Evolutionary conservation across 1,140 invertebrate genomes (phyloP).

Genomic region (Cherax quadricarinatus): DNA sequence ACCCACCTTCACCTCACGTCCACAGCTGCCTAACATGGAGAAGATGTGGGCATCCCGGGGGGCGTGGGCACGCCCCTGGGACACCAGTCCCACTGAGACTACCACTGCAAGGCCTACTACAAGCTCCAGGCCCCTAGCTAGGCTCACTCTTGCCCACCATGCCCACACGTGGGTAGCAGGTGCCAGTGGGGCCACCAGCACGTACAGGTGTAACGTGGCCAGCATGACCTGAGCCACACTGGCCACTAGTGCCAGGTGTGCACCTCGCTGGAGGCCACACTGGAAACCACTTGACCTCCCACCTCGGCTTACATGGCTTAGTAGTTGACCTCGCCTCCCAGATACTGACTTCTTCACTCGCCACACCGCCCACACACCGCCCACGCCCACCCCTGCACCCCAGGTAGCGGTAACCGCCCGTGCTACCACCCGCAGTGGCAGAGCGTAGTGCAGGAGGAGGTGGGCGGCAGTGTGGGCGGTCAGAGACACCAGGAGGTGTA

Average conservation of each 20-base stretch:
- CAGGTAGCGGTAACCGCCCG: constrained; percentile 29
- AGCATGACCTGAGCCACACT: constrained; percentile 33
- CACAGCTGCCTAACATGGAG: constrained; percentile 42
- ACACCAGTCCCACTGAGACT: constrained; percentile 2
- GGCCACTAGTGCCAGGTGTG: constrained; percentile 14
- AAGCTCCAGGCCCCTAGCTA: constrained; percentile 42
- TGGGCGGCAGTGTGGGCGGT: constrained; percentile 21
- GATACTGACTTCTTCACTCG: neutral
- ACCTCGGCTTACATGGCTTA: neutral
- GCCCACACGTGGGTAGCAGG: constrained; percentile 35
- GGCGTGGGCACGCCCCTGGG: constrained; percentile 1
- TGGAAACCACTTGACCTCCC: neutral
- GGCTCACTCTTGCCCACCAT: constrained; percentile 40
- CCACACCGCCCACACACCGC: constrained; percentile 44
- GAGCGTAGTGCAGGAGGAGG: neutral
- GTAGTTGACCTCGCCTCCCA: neutral
- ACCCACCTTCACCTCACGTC: constrained; percentile 28
- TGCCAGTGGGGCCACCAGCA: constrained; percentile 16
- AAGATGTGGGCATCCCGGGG: constrained; percentile 32
- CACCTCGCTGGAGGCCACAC: neutral
- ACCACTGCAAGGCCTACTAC: constrained; percentile 30
- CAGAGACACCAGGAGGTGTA: constrained; percentile 5
- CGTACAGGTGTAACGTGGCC: constrained; percentile 4
- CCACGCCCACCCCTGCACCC: constrained; percentile 12
- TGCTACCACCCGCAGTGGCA: constrained; percentile 22